Evolutionary conservation across 1,140 invertebrate species (phyloP).

Genomic region (Papilio machaon): DNA sequence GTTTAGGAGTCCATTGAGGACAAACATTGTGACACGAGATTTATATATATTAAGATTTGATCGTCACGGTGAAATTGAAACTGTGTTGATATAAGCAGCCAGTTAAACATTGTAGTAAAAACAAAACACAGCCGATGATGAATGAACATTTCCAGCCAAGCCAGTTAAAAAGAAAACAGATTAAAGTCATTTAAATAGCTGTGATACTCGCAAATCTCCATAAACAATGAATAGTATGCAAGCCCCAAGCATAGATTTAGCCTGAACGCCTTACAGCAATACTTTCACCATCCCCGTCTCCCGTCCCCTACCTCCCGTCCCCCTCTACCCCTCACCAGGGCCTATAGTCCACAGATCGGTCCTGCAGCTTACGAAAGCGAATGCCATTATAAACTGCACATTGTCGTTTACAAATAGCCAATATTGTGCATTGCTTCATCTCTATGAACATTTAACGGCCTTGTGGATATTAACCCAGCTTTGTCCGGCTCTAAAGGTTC

Average conservation of each 20-base stretch:
- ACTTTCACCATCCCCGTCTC: conserved; percentile 20
- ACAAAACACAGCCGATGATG: too few species aligned
- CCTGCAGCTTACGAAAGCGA: conserved; percentile 13
- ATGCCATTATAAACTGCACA: conserved; percentile 14
- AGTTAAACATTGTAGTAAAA: too few species aligned
- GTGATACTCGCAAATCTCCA: background rate
- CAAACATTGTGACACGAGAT: too few species aligned
- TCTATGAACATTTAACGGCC: background rate
- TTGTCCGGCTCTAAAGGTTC: background rate
- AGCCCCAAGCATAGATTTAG: background rate
- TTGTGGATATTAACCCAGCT: background rate
- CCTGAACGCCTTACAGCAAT: background rate
- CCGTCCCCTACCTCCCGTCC: background rate
- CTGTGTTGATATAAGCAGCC: too few species aligned
- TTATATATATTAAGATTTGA: too few species aligned
- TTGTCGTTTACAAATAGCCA: conserved; percentile 19
- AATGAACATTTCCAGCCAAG: too few species aligned
- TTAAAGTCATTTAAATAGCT: background rate
- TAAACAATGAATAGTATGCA: background rate
- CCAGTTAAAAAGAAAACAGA: background rate
- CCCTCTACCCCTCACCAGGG: background rate
- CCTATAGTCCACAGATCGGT: conserved; percentile 15
- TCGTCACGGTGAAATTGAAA: too few species aligned
- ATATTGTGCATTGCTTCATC: background rate
- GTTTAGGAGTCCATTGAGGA: too few species aligned